A percentile compares a stretch with the other conserved stretches of the same genome.
Conservation (phyloP, 2,113 vertebrate genomes). For the Atrichornis clamosus region DNA sequence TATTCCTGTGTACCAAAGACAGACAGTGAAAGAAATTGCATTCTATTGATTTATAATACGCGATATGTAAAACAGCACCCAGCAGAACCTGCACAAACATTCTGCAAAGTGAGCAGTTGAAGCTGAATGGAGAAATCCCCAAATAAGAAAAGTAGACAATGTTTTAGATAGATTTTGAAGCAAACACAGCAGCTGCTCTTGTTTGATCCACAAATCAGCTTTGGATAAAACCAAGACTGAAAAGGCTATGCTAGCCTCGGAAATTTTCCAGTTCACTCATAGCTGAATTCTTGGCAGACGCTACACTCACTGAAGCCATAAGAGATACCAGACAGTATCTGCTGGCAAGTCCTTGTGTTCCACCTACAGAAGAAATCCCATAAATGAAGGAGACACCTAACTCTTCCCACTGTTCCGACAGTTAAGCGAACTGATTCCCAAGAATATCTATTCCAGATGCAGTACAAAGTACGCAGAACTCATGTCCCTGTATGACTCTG, state of each 20-base stretch:
- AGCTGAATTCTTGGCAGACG: not conserved
- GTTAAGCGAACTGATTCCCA: not conserved
- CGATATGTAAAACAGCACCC: not conserved
- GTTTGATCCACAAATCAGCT: conserved; percentile 44
- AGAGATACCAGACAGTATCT: not conserved
- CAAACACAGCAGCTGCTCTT: not conserved
- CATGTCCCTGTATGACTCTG: not conserved
- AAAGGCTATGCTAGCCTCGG: not conserved
- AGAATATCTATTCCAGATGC: not conserved
- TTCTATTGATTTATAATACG: not conserved
- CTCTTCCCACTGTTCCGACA: not conserved
- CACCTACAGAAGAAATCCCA: conserved; percentile 22
- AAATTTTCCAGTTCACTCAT: not conserved
- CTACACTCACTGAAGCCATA: not conserved
- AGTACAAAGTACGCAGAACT: not conserved
- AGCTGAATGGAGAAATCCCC: not conserved
- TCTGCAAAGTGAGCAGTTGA: not conserved
- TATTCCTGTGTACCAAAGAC: not conserved
- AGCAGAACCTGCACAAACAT: not conserved
- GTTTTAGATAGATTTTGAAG: not conserved
- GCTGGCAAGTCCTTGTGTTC: not conserved
- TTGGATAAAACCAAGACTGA: conserved; percentile 7
- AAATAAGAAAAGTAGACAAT: not conserved
- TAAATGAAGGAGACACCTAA: not conserved
- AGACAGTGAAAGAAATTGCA: not conserved